These are phyloP conservation scores for Coelinius sp. DNA, from an alignment of 2,888 invertebrate genomes.

Conservation along the genomic window DNA sequence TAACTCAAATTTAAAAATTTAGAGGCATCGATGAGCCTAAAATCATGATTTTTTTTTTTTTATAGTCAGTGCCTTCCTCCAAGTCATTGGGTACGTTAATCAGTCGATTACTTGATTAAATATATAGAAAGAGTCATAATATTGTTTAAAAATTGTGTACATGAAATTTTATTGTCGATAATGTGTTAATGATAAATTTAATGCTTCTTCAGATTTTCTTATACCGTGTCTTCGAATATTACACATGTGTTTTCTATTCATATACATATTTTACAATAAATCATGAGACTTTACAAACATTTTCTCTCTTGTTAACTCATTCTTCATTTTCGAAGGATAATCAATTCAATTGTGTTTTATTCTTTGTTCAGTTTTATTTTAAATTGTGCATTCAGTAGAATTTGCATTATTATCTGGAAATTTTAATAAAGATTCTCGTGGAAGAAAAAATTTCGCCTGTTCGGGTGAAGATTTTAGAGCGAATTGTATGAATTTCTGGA, in stretches of 20 bases:
- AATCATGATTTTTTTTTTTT: constrained; percentile 16
- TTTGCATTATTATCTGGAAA: not conserved
- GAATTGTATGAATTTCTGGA: constrained; percentile 72
- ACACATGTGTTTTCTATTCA: constrained; percentile 68
- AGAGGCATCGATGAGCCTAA: constrained; percentile 3
- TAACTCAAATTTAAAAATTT: not conserved
- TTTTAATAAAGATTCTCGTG: constrained; percentile 42
- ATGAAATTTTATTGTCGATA: constrained; percentile 37
- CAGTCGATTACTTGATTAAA: not conserved
- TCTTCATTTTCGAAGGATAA: too few species aligned
- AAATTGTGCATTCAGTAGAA: too few species aligned
- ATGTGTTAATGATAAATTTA: constrained; percentile 12
- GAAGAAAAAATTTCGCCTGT: constrained; percentile 71
- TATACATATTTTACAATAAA: constrained; percentile 69
- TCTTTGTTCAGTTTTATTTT: too few species aligned
- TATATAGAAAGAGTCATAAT: not conserved
- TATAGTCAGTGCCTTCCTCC: constrained; percentile 10
- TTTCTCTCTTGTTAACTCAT: not conserved
- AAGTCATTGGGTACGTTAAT: constrained; percentile 3
- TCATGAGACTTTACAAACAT: constrained; percentile 45
- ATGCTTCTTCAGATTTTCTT: constrained; percentile 53
- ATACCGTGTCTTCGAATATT: constrained; percentile 56
- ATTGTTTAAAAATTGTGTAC: constrained; percentile 1
- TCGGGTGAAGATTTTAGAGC: constrained; percentile 70
- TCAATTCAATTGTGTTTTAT: too few species aligned